Base-by-base conservation (phyloP, 2,113 vertebrate genomes). In the Acrocephalus arundinaceus region DNA sequence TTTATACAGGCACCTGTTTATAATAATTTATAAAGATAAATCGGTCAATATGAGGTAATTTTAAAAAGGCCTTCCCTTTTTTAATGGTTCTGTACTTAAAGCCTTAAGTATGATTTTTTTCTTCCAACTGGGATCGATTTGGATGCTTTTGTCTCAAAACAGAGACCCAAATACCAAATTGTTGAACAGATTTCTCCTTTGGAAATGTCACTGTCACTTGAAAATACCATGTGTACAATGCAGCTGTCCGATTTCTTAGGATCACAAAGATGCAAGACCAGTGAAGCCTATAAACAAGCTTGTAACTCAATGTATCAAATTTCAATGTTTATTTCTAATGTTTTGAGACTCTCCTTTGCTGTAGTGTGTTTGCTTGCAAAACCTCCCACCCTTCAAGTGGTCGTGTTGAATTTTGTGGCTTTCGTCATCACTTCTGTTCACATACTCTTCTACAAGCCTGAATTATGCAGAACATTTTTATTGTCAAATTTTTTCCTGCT, bases 401-500 rank as follows among this genome's bases (percentile, higher is more conserved):
- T 94, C 75, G 65, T 75, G 70, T 63, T 93, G 94, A 85, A 46
- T 90, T 95, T 74, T 78, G 83, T 94, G 81, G 90, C 68, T 94
- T 96, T 97, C 96, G 83, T 93, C 79, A 89, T 96, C 88, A 79
- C 70, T 93, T 90, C 76, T 96, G 55, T 75, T 96, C 83, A 81
- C 73, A 57, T n/a, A 5, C 59, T 63, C 49, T 91, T 94, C 87
- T 73, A 61, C 28, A 67, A 92, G 52, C 51, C 83, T 95, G 68
- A 95, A 86, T 88, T 86, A 88, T 49, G 65, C 73, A 92, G 65
- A 45, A 52, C 31, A 74, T 86, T 89, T 91, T 93, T 59, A 57
- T 72, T 72, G 72, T 92, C 57, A 81, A 82, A 72, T 20, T 63
- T 78, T 12, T 85, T 90, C 28, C 41, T 90, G 57, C 11, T 86